Percentiles rank a stretch among this genome's conserved stretches.
Conservation (phyloP, 1,140 invertebrate genomes). For the Cataglyphis hispanica region DNA sequence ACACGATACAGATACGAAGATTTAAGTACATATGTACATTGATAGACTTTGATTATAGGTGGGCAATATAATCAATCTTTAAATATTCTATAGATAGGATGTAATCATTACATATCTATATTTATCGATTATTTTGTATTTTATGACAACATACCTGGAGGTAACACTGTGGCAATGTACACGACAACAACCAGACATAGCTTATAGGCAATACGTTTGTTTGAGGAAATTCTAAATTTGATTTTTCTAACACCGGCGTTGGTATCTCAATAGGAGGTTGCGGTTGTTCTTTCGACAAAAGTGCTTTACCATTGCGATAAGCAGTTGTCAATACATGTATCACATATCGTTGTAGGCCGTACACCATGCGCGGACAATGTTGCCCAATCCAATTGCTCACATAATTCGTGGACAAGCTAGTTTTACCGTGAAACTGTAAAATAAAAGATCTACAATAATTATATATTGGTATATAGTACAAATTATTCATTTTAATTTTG, state of each 20-base stretch:
- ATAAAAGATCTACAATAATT: conserved; percentile 29
- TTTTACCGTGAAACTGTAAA: conserved; percentile 91
- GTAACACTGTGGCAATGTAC: conserved; percentile 90
- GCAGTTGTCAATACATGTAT: conserved; percentile 92
- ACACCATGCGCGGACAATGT: conserved; percentile 91
- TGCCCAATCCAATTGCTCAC: conserved; percentile 93
- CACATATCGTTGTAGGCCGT: conserved; percentile 92
- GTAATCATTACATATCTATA: neutral
- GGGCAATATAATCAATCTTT: conserved; percentile 36
- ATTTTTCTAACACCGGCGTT: conserved; percentile 91
- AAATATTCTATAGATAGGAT: conserved; percentile 11
- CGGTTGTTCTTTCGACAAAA: conserved; percentile 82
- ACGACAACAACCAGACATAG: conserved; percentile 93
- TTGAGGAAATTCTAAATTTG: conserved; percentile 82
- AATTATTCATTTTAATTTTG: conserved; percentile 2
- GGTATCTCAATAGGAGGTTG: conserved; percentile 88
- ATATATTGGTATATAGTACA: neutral
- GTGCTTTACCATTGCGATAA: conserved; percentile 89
- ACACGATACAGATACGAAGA: conserved; percentile 30
- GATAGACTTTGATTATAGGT: neutral
- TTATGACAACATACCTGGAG: conserved; percentile 82
- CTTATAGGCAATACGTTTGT: conserved; percentile 88
- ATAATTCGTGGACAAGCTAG: conserved; percentile 90
- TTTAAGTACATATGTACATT: conserved; percentile 9
- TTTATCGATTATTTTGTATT: neutral